These are phyloP conservation scores for Drosophila neocordata DNA, from an alignment of 1,140 invertebrate species.

Conservation along the genomic window DNA sequence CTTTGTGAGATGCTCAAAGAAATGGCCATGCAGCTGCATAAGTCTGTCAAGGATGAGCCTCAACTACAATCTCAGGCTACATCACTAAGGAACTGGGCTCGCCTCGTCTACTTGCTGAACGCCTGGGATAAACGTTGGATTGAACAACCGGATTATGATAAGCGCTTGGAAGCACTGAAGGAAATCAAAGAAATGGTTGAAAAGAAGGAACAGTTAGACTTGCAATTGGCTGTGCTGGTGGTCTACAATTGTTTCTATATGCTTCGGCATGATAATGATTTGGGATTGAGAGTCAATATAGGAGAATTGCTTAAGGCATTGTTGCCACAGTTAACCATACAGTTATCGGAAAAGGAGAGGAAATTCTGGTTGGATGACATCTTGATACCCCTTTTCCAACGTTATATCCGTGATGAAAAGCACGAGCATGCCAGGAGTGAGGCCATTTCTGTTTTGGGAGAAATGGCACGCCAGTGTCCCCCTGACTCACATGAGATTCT, in stretches of 20 bases:
- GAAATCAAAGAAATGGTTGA: slow-evolving; percentile 83
- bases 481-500: slow-evolving; percentile 87
- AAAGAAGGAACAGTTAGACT: slow-evolving; percentile 81
- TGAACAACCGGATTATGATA: slow-evolving; percentile 95
- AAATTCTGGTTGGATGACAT: slow-evolving; percentile 89
- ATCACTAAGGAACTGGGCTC: slow-evolving; percentile 81
- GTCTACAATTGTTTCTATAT: slow-evolving; percentile 93
- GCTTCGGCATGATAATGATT: slow-evolving; percentile 90
- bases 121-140: slow-evolving; percentile 93
- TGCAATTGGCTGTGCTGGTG: slow-evolving; percentile 88
- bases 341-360: slow-evolving; percentile 78
- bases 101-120: slow-evolving; percentile 89
- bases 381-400: slow-evolving; percentile 87
- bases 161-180: slow-evolving; percentile 89
- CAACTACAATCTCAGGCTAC: slow-evolving; percentile 3
- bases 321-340: slow-evolving; percentile 79
- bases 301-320: slow-evolving; percentile 88
- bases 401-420: slow-evolving; percentile 86
- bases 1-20: slow-evolving; percentile 85
- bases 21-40: slow-evolving; percentile 83
- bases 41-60: slow-evolving; percentile 39
- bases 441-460: slow-evolving; percentile 89
- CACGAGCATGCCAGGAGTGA: slow-evolving; percentile 88
- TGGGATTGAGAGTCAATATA: slow-evolving; percentile 92
- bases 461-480: slow-evolving; percentile 88